These are phyloP conservation scores for Liposcelis brunnea DNA, from an alignment of 2,888 invertebrate species.

Conservation along the genomic window DNA sequence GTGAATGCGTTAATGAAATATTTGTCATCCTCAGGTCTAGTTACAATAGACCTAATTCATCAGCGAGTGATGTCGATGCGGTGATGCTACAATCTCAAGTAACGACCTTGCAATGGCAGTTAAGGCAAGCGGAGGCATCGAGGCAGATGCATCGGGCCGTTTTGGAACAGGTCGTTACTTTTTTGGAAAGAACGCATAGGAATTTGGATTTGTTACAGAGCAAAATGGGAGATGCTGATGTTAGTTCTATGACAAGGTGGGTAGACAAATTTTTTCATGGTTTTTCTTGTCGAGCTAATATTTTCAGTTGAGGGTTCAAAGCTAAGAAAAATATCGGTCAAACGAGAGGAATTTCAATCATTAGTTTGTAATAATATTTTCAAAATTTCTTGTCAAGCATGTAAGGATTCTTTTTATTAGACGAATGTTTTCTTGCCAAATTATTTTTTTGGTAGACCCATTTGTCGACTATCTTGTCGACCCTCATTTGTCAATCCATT, in stretches of 20 bases:
- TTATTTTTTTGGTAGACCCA: too few relatives aligned
- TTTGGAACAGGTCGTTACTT: conserved; percentile 50
- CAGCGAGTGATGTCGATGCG: conserved; percentile 29
- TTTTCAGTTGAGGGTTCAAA: conserved; percentile 15
- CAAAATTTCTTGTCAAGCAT: too few relatives aligned
- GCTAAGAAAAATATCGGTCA: conserved; percentile 16
- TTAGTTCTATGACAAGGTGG: too few relatives aligned
- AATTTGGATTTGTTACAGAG: conserved; percentile 31
- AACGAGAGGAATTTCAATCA: too few relatives aligned
- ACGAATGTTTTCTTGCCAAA: too few relatives aligned
- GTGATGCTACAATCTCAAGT: conserved; percentile 46
- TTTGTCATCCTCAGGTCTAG: neutral
- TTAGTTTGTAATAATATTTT: too few relatives aligned
- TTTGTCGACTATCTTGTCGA: too few relatives aligned
- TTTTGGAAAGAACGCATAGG: conserved; percentile 47
- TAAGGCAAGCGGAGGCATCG: conserved; percentile 50
- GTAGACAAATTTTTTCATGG: too few relatives aligned
- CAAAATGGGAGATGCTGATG: neutral
- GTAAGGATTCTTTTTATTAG: too few relatives aligned
- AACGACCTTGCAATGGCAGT: conserved; percentile 52
- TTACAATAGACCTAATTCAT: conserved; percentile 5
- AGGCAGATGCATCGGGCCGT: conserved; percentile 55
- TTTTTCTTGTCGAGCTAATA: conserved; percentile 13
- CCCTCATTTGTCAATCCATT: too few relatives aligned
- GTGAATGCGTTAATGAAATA: too few relatives aligned